Percentiles rank a stretch among this genome's conserved stretches.
Evolutionary conservation across 2,113 vertebrate genomes (phyloP).

Genomic region (pig (Sus scrofa)): T2T-Sscrofa CM000812.6:139071501-139072000

Average conservation of each 20-base stretch:
- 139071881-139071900: fast-evolving
- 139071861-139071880: background rate
- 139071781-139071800: background rate
- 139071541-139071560: constrained; percentile 81
- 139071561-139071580: constrained; percentile 79
- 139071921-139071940: constrained; percentile 89
- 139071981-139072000: constrained; percentile 91
- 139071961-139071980: constrained; percentile 92
- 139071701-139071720: background rate
- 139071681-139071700: background rate
- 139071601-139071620: constrained; percentile 88
- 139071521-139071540: constrained; percentile 88
- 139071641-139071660: constrained; percentile 92
- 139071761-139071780: background rate
- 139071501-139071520: constrained; percentile 90
- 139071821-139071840: background rate
- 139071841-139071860: background rate
- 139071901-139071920: constrained; percentile 77
- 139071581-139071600: constrained; percentile 88
- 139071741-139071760: background rate
- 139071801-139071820: background rate
- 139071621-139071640: constrained; percentile 89
- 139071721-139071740: background rate
- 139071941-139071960: constrained; percentile 90
- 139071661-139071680: background rate